Conservation (phyloP, 2,797 vertebrate species). For the Dallia pectoralis region DNA sequence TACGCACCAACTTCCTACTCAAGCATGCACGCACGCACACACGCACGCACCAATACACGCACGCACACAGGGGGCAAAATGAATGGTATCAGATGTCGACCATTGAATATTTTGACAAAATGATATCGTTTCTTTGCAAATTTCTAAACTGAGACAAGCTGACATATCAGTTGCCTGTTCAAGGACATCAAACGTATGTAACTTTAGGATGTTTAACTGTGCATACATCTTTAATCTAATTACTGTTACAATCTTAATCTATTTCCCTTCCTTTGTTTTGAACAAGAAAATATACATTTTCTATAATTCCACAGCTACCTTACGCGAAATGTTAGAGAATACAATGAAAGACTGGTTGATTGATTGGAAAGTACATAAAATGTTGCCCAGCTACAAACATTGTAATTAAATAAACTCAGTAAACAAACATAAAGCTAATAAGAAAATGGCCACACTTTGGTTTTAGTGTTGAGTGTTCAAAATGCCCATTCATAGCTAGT, state of each 20-base stretch:
- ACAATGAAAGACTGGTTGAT: conserved; percentile 8
- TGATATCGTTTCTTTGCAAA: background rate
- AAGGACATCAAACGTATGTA: background rate
- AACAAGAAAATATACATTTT: background rate
- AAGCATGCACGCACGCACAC: conserved; percentile 2
- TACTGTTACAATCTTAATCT: background rate
- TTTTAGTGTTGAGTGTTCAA: conserved; percentile 15
- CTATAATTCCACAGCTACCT: background rate
- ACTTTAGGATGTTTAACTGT: conserved; percentile 13
- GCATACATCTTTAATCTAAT: background rate
- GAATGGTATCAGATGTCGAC: background rate
- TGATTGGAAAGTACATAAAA: conserved; percentile 2
- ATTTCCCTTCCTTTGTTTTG: background rate
- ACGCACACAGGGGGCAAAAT: background rate
- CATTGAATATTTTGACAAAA: background rate
- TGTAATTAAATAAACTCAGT: conserved; percentile 5
- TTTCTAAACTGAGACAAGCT: no score
- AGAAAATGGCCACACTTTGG: conserved; percentile 14
- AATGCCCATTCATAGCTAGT: conserved; percentile 7
- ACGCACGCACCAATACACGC: no score
- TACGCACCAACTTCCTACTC: background rate
- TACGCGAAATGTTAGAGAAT: conserved; percentile 15
- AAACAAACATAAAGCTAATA: conserved; percentile 3
- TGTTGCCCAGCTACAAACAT: background rate
- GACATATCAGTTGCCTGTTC: background rate